Percentiles rank a stretch among this genome's conserved stretches.
Evolutionary conservation across 2,797 vertebrate species (phyloP).

Genomic region (Scleropages formosus): DNA sequence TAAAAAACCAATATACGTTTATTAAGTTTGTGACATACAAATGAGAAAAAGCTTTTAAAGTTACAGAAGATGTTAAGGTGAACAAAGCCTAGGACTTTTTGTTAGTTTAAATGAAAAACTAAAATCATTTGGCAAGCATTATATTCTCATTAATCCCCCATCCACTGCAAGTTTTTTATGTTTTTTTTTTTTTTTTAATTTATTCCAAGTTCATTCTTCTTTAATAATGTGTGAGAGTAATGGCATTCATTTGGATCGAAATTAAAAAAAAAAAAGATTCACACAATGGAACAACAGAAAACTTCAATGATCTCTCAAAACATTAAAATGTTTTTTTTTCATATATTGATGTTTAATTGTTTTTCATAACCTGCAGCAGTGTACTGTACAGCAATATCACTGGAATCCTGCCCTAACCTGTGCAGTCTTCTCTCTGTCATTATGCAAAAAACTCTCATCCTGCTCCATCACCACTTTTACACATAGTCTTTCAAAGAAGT

Average conservation of each 20-base stretch:
- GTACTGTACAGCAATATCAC: slow-evolving; percentile 74
- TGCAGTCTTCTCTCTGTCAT: slow-evolving; percentile 45
- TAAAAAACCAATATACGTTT: slow-evolving; percentile 62
- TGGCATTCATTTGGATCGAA: slow-evolving; percentile 70
- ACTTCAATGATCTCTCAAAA: slow-evolving; percentile 70
- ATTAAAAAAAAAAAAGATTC: slow-evolving; percentile 74
- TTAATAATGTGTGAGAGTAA: slow-evolving; percentile 68
- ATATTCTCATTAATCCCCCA: slow-evolving; percentile 72
- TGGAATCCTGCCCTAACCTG: slow-evolving; percentile 66
- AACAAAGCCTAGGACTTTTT: slow-evolving; percentile 52
- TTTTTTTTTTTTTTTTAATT: slow-evolving; percentile 61
- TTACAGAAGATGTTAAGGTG: slow-evolving; percentile 55
- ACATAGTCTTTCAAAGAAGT: slow-evolving; percentile 44
- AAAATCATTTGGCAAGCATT: slow-evolving; percentile 53
- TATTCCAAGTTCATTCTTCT: slow-evolving; percentile 50
- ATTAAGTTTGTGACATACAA: slow-evolving; percentile 59
- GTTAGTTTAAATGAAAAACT: slow-evolving; percentile 50
- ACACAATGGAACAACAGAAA: slow-evolving; percentile 66
- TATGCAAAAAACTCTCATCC: slow-evolving; percentile 34
- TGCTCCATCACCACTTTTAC: slow-evolving; percentile 49
- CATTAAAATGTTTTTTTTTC: slow-evolving; percentile 43
- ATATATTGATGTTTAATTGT: slow-evolving; percentile 71
- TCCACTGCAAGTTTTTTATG: slow-evolving; percentile 48
- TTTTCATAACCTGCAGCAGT: slow-evolving; percentile 80
- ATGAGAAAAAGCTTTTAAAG: slow-evolving; percentile 55